Base-by-base conservation (phyloP, 2,888 invertebrate species). In the Phortica okadai region DNA sequence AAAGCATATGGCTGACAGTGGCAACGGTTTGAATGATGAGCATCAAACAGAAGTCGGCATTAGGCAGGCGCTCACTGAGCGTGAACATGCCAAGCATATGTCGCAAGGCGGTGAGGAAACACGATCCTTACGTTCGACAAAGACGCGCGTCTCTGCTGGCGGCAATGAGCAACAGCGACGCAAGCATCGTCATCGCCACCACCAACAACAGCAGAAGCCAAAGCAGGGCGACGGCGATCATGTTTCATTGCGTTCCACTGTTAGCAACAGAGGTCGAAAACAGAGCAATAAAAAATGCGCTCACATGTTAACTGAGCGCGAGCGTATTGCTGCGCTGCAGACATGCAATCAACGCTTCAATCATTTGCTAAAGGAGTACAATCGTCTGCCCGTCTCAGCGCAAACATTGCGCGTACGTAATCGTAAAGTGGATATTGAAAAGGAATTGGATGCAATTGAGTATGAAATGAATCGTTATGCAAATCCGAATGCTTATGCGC, bases 401-500 rank as follows among this genome's bases (percentile, higher is more conserved):
- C 70, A 74, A 3, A 81, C 81, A 0, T n/a, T 81, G 69, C 81
- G 81, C 6, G 78, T 79, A 7, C 76, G 81, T 66, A 79, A 76
- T 44, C 79, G 79, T 0, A 78, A 74, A 54, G 54, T 76, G 0
- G 76, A 75, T 25, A 77, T 81, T 41, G 81, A 81, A 6, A 70
- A 77, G 11, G 67, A 79, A 69, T 59, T 81, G 76, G 81, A 81
- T n/a, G 75, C 79, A 1, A 41, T 81, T 72, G 79, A 81, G 64
- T 81, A 76, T 16, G 16, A 66, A 16, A 64, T 74, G 62, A 21
- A 54, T 56, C 70, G 70, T n/a, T 72, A n/a, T 8, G 16, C 54
- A n/a, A 4, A 56, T 42, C 70, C 70, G 10, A 44, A 14, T 50
- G 14, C 14, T 50, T 14, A 14, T 50, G 2, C 50, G 33, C 50